Evolutionary conservation across 2,113 vertebrate species (phyloP).

Genomic region (Pterophyllum scalare): DNA sequence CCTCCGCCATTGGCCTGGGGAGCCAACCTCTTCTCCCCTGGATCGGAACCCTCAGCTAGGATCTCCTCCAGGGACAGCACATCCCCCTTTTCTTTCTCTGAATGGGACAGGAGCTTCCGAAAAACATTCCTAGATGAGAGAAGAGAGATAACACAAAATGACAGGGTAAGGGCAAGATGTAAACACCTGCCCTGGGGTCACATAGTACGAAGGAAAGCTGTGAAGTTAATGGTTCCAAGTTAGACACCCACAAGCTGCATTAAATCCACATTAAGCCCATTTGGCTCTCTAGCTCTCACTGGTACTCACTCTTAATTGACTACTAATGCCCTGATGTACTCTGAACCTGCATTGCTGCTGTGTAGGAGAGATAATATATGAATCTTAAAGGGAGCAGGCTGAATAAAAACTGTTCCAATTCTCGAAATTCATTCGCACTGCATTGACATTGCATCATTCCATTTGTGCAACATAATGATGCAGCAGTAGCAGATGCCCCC

Average conservation of each 20-base stretch:
- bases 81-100: conserved; percentile 82
- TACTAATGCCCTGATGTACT: conserved; percentile 2
- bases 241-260: conserved; percentile 5
- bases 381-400: background rate
- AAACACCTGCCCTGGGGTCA: conserved; percentile 14
- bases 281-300: background rate
- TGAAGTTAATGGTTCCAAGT: conserved; percentile 20
- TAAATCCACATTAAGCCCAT: conserved; percentile 38
- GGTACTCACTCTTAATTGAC: background rate
- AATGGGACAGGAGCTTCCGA: conserved; percentile 82
- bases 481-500: conserved; percentile 1
- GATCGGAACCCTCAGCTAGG: conserved; percentile 81
- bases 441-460: background rate
- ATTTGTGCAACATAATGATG: background rate
- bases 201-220: background rate
- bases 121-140: conserved; percentile 80
- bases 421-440: background rate
- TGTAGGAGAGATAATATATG: conserved; percentile 2
- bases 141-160: background rate
- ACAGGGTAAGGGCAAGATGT: background rate
- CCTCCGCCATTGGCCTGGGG: conserved; percentile 67
- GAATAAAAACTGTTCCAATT: background rate
- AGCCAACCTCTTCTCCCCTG: conserved; percentile 63
- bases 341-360: background rate
- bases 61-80: conserved; percentile 86